Percentiles rank a stretch among this genome's conserved stretches.
Conservation (phyloP, 53 echinoderm and acorn worm species). For the Henricia sp. region DNA sequence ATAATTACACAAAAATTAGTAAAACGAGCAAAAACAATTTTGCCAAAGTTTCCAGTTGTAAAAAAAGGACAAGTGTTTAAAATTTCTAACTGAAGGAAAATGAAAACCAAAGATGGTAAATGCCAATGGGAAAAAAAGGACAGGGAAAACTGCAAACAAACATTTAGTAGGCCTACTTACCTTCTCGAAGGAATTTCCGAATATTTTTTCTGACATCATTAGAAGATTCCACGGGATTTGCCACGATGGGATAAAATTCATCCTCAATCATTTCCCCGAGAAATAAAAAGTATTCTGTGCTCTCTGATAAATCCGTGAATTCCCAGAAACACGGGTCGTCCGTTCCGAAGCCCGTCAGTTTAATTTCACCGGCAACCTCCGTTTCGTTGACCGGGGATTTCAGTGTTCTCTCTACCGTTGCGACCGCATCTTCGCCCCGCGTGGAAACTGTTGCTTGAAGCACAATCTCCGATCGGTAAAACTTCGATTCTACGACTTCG, state of each 20-base stretch:
- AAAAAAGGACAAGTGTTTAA: not conserved
- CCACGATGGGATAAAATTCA: constrained; percentile 34
- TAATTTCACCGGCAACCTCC: not conserved
- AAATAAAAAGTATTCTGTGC: constrained; percentile 36
- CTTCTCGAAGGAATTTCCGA: constrained; percentile 24
- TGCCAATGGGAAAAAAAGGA: not conserved
- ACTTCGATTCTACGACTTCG: constrained; percentile 23
- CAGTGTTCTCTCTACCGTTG: constrained; percentile 30
- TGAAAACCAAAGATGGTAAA: not conserved
- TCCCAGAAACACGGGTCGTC: constrained; percentile 58
- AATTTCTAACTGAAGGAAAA: not conserved
- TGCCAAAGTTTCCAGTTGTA: no score
- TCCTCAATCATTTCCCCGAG: constrained; percentile 19
- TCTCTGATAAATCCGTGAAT: constrained; percentile 44
- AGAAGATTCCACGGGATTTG: constrained; percentile 33
- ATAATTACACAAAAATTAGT: no score
- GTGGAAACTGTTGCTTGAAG: constrained; percentile 14
- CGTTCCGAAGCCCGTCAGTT: constrained; percentile 56
- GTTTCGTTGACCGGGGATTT: not conserved
- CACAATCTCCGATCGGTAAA: constrained; percentile 28
- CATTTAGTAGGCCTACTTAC: constrained; percentile 4
- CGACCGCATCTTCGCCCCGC: not conserved
- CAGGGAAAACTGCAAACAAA: not conserved
- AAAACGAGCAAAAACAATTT: no score
- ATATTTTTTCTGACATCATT: not conserved